Evolutionary conservation across 2,113 vertebrate genomes (phyloP).

Genomic region (Struthidea cinerea): DNA sequence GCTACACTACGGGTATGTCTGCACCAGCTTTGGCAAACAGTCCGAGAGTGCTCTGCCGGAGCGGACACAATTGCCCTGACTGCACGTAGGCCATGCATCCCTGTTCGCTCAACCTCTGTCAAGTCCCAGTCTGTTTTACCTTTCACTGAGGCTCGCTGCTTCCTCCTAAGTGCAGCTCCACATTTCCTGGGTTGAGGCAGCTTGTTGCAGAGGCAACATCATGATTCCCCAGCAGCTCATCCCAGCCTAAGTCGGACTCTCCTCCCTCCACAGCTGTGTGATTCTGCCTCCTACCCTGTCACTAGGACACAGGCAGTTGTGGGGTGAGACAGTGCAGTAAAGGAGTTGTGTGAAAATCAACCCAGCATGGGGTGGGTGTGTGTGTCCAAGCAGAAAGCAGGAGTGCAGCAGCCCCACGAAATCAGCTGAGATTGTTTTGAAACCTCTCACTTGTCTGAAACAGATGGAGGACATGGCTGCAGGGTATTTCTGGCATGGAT

Average conservation of each 20-base stretch:
- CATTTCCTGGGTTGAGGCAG: background rate
- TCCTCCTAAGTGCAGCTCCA: background rate
- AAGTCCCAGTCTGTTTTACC: background rate
- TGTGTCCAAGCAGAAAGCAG: background rate
- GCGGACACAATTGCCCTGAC: background rate
- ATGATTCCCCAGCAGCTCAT: background rate
- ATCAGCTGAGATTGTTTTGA: background rate
- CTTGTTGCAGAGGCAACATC: background rate
- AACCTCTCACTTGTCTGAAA: background rate
- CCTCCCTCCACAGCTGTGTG: background rate
- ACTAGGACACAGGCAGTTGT: background rate
- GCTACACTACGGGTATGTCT: fast-evolving
- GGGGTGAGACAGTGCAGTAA: background rate
- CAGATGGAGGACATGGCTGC: background rate
- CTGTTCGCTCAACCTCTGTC: background rate
- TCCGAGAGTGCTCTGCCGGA: background rate
- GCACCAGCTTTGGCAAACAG: background rate
- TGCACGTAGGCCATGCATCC: fast-evolving
- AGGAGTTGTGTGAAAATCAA: background rate
- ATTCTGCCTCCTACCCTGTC: background rate
- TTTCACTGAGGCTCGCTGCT: background rate
- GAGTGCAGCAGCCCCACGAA: background rate
- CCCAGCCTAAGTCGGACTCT: background rate
- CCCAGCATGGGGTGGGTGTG: background rate
- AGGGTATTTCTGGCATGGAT: background rate